These are phyloP conservation scores for Hyperoodon ampullatus DNA, from an alignment of 2,113 vertebrate genomes.

Conservation along the genomic window DNA sequence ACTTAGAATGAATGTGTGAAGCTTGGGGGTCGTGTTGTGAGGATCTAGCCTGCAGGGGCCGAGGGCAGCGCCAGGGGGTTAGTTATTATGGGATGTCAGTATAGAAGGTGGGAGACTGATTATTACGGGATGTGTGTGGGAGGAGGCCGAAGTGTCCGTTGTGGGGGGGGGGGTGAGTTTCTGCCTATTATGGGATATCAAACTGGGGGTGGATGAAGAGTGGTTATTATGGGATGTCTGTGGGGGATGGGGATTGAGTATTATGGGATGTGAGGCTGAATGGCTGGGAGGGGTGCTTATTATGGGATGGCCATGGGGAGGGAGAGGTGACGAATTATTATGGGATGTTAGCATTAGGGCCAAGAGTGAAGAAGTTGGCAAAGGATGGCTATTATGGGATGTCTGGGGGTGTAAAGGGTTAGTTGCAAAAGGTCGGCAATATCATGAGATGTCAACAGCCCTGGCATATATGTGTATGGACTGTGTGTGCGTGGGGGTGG, in stretches of 20 bases:
- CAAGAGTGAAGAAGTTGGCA: slow-evolving; percentile 81
- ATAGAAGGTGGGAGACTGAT: slow-evolving; percentile 77
- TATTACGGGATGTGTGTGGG: slow-evolving; percentile 76
- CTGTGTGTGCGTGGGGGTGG: background rate
- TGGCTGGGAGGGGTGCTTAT: slow-evolving; percentile 79
- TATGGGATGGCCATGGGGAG: slow-evolving; percentile 80
- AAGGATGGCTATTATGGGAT: slow-evolving; percentile 79
- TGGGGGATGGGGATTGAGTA: slow-evolving; percentile 78
- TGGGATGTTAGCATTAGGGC: slow-evolving; percentile 82
- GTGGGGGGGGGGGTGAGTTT: slow-evolving; percentile 58
- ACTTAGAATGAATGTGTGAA: background rate
- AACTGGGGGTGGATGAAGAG: slow-evolving; percentile 72
- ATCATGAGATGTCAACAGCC: slow-evolving; percentile 61
- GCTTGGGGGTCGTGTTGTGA: slow-evolving; percentile 1
- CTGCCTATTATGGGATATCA: slow-evolving; percentile 83
- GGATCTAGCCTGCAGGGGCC: slow-evolving; percentile 22
- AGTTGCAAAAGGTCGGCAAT: slow-evolving; percentile 67
- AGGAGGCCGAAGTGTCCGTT: slow-evolving; percentile 79
- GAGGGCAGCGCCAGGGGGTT: slow-evolving; percentile 61
- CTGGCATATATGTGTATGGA: slow-evolving; percentile 49
- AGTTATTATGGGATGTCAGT: slow-evolving; percentile 72
- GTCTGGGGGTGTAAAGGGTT: slow-evolving; percentile 40
- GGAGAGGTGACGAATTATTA: slow-evolving; percentile 81
- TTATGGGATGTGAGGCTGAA: slow-evolving; percentile 84
- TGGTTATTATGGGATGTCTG: slow-evolving; percentile 85